Percentiles rank a stretch among this genome's conserved stretches.
Conservation (phyloP, 1,140 invertebrate species). For the Drosophila rhopaloa region DNA sequence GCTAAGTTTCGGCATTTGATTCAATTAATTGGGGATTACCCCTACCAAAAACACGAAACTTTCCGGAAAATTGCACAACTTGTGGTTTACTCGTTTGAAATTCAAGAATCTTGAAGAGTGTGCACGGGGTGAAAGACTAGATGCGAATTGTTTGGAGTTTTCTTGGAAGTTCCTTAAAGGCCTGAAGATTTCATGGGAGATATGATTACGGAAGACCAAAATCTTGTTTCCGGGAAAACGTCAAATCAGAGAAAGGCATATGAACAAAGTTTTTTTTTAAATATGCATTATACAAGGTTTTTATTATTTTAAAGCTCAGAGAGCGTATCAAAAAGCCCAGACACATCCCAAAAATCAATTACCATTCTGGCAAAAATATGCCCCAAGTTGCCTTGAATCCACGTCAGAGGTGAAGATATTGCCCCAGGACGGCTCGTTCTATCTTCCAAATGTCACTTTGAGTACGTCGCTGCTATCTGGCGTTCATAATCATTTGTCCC, state of each 20-base stretch:
- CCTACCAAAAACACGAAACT: constrained; percentile 24
- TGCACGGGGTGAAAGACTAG: background rate
- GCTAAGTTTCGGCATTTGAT: constrained; percentile 25
- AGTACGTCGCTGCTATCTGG: constrained; percentile 36
- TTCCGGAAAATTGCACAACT: constrained; percentile 32
- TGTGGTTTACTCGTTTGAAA: constrained; percentile 40
- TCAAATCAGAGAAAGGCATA: too few species aligned
- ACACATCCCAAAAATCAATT: background rate
- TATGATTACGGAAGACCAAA: too few species aligned
- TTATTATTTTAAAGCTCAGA: background rate
- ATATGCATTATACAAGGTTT: too few species aligned
- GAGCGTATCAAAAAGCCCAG: constrained; percentile 6
- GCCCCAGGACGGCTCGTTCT: constrained; percentile 10
- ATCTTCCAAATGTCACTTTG: constrained; percentile 14
- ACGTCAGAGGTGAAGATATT: constrained; percentile 4
- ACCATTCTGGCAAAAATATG: constrained; percentile 5
- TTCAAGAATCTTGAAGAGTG: constrained; percentile 16
- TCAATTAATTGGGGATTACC: constrained; percentile 49
- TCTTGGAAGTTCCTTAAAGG: too few species aligned
- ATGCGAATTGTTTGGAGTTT: background rate
- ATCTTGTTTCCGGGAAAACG: too few species aligned
- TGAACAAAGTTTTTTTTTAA: too few species aligned
- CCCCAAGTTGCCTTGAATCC: constrained; percentile 1
- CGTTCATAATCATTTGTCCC: constrained; percentile 60
- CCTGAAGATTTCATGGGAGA: too few species aligned